Conservation (phyloP, 23 tunicate species). For the Diplosoma virens region DNA sequence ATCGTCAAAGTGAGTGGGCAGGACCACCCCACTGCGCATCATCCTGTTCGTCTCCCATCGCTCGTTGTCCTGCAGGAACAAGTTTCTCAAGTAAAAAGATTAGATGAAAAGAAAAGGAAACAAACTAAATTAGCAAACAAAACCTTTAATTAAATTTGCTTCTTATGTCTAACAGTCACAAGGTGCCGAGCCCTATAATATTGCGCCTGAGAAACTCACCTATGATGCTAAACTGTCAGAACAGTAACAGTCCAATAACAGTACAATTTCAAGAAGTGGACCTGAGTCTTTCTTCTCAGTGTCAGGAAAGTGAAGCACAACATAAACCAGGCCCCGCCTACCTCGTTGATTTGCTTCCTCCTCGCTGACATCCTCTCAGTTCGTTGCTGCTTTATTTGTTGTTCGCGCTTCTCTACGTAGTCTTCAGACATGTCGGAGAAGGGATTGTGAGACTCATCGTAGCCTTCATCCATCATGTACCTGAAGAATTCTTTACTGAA, state of each 20-base stretch:
- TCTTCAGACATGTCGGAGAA: slow-evolving; percentile 77
- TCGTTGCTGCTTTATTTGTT: slow-evolving; percentile 88
- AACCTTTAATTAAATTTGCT: too few relatives aligned
- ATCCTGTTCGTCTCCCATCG: slow-evolving; percentile 96
- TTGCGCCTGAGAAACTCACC: too few relatives aligned
- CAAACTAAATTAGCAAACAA: too few relatives aligned
- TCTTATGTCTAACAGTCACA: too few relatives aligned
- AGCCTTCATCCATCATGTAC: slow-evolving; percentile 99
- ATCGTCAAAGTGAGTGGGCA: slow-evolving; percentile 79
- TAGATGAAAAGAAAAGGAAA: too few relatives aligned
- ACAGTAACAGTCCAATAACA: too few relatives aligned
- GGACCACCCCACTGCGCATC: slow-evolving; percentile 98
- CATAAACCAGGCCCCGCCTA: neutral
- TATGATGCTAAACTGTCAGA: too few relatives aligned
- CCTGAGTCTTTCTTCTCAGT: neutral
- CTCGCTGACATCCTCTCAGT: slow-evolving; percentile 86
- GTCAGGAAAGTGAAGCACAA: neutral
- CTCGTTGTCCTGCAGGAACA: slow-evolving; percentile 94
- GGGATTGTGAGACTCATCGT: slow-evolving; percentile 90
- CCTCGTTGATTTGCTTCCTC: slow-evolving; percentile 93
- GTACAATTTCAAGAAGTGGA: too few relatives aligned
- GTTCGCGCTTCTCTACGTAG: slow-evolving; percentile 91
- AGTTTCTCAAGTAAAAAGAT: too few relatives aligned
- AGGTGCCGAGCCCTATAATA: too few relatives aligned
- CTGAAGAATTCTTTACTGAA: too few relatives aligned